phyloP scores from a whole-genome alignment of 2,797 vertebrate species.

The Cynodonichthys magdalenae region DNA sequence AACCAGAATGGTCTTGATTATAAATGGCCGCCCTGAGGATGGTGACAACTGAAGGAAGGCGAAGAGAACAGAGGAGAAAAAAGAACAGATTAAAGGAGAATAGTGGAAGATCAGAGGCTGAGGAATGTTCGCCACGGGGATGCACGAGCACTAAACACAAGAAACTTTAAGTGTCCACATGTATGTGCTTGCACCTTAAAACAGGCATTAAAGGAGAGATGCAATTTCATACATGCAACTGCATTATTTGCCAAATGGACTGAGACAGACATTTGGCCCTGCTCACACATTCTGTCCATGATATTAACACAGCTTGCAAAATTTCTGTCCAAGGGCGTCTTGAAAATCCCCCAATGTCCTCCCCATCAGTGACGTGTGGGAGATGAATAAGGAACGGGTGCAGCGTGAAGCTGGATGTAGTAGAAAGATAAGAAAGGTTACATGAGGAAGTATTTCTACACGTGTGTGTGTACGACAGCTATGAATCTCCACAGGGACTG shows the following conservation, averaged over 20 bases:
- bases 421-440: constrained; percentile 51
- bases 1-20: constrained; percentile 50
- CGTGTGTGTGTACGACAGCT: constrained; percentile 18
- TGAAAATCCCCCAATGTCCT: constrained; percentile 23
- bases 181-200: constrained; percentile 21
- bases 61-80: constrained; percentile 20
- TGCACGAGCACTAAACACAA: constrained; percentile 19
- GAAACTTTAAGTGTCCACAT: constrained; percentile 17
- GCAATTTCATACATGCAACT: constrained; percentile 1
- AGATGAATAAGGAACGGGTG: constrained; percentile 3
- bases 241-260: constrained; percentile 8
- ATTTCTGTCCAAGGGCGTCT: constrained; percentile 11
- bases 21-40: constrained; percentile 53
- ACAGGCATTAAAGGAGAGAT: constrained; percentile 1
- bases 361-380: constrained; percentile 4
- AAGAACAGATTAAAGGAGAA: constrained; percentile 35
- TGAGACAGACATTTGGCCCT: background rate
- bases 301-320: background rate
- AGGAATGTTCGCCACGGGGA: constrained; percentile 54
- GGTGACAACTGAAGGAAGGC: constrained; percentile 11
- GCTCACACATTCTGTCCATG: constrained; percentile 1
- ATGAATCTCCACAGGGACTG: constrained; percentile 61
- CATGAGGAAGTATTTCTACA: constrained; percentile 27
- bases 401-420: constrained; percentile 27
- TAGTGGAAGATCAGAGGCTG: constrained; percentile 48